Evolutionary conservation across 37 sponge, comb jelly and placozoan genomes (phyloP), one percentile per base, ranked within the genome.

Genomic region (Spongilla lacustris): DNA sequence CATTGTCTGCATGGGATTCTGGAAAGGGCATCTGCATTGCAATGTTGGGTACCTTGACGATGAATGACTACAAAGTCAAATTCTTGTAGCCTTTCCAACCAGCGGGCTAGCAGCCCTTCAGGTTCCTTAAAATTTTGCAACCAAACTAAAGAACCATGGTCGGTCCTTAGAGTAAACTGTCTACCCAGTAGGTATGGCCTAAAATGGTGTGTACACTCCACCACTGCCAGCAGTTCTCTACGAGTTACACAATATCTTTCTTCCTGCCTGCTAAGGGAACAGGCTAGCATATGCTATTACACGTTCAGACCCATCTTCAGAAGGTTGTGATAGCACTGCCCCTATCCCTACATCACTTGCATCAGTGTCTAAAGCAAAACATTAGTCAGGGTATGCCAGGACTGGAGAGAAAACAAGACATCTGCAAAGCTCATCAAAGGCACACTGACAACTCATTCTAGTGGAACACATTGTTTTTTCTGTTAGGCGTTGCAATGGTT

Each of bases 51-150:
- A 8, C 81, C 90, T n/a, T 81, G 90, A 24, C 74, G 49, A 68
- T 89, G 89, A 34, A 74, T 38, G 19, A 89, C 83, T 0, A 6
- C 24, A 41, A 76, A 89, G 50, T 82, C 36, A 31, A 66, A 83
- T 23, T 76, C 79, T 58, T 33, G 68, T 24, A 83, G 48, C 13
- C 68, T 34, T 30, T 81, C 82, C 68, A 88, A 29, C 88, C 88
- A 88, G 12, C 88, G 73, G 23, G 82, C 85, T 22, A 89, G 33
- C n/a, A 68, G 72, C 13, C 79, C 81, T 17, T 67, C 71, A 29
- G 81, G 90, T 22, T 89, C 81, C 75, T 84, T 84, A 67, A 89
- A 89, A 22, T 67, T 72, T 6, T 27, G 34, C 34, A 89, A 67
- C 84, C 84, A 84, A 26, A 36, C 31, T 19, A 84, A 35, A 58